Base-by-base conservation (phyloP, 2,888 invertebrate species). In the Drosophila affinis region DNA sequence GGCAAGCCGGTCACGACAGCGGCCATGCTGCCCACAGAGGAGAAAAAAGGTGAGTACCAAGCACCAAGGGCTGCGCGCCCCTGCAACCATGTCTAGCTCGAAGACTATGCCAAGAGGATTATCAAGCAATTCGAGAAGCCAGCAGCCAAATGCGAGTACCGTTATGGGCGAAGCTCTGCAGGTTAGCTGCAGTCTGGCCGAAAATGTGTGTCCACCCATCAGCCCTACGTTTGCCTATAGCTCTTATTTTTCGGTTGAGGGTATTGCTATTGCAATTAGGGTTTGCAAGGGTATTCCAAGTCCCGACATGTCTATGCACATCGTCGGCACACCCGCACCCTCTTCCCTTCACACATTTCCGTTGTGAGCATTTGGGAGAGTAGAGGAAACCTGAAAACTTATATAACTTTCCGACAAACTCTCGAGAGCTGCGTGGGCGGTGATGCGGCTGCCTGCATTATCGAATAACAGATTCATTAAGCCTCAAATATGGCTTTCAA, bases 391-490 rank as follows among this genome's bases (percentile, higher is more conserved):
- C 67, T 75, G 51, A 48, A 75, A 84, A 87, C 75, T 84, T 84
- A 79, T 70, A 70, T 73, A 76, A 79, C 82, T 84, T 87, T 79
- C 48, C 77, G 72, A 58, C 72, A 69, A 72, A 39, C 14, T 39
- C 7, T 67, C 70, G 32, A 0, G 34, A 4, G 12, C 34, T 59
- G 48, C n/a, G 44, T 45, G 59, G 49, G 52, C 67, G 56, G 54
- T 67, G 48, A 14, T 69, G 10, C 47, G 68, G 74, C 52, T 62
- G 75, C 63, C 75, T 80, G 78, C 75, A 72, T 78, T 88, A 82
- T 89, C 88, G 77, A 84, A 88, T 90, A 82, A 78, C 88, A 79
- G 77, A 79, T 82, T 89, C 89, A 90, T 89, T 90, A 90, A 79
- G 71, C 68, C 46, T 49, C 77, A 72, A 77, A 80, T 71, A 77